Evolutionary conservation across 2,113 vertebrate species (phyloP).

Genomic region (Otis tarda): DNA sequence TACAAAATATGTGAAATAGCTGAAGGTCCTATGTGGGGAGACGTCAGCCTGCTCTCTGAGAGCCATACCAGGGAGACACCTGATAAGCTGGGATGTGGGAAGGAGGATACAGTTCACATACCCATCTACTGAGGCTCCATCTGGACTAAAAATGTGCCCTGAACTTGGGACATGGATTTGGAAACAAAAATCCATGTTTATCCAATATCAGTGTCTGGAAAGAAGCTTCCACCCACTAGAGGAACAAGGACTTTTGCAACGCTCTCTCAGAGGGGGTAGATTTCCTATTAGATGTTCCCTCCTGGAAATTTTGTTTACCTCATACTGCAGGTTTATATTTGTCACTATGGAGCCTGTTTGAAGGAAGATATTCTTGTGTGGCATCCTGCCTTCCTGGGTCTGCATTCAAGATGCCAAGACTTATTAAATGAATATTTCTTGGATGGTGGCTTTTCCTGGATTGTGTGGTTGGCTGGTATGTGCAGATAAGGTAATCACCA

Average conservation of each 20-base stretch:
- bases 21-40: background rate
- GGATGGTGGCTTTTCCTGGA: constrained; percentile 29
- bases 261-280: background rate
- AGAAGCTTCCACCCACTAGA: background rate
- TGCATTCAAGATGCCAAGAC: background rate
- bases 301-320: background rate
- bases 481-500: constrained; percentile 50
- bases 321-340: background rate
- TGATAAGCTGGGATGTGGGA: background rate
- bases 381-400: background rate
- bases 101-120: background rate
- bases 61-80: background rate
- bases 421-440: constrained; percentile 43
- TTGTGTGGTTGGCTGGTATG: constrained; percentile 31
- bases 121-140: background rate
- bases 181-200: background rate
- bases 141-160: background rate
- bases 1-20: background rate
- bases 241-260: background rate
- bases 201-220: background rate
- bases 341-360: background rate
- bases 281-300: background rate
- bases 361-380: constrained; percentile 7
- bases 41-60: fast-evolving
- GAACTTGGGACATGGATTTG: background rate